Conservation (phyloP, 2,888 invertebrate genomes). For the Standfussiana lucernea region DNA sequence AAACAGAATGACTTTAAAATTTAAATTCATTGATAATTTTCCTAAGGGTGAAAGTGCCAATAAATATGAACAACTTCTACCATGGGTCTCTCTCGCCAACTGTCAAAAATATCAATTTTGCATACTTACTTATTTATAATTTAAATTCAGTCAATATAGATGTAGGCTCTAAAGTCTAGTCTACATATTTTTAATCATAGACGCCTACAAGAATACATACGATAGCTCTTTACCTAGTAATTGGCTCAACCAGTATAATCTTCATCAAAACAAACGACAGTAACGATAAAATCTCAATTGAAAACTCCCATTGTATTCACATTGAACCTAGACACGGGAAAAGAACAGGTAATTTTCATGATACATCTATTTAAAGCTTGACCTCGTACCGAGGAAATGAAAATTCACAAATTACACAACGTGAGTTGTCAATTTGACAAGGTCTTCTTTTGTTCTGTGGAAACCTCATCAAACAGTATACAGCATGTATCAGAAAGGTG, state of each 20-base stretch:
- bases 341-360: conserved; percentile 62
- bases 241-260: conserved; percentile 10
- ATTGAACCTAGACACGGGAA: conserved; percentile 38
- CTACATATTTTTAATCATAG: conserved; percentile 12
- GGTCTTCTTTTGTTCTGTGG: conserved; percentile 72
- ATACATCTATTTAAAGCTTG: conserved; percentile 57
- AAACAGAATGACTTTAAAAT: not conserved
- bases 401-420: conserved; percentile 66
- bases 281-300: conserved; percentile 53
- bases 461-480: conserved; percentile 51
- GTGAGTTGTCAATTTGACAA: conserved; percentile 70
- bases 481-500: not conserved
- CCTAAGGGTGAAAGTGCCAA: not conserved
- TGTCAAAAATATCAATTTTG: not conserved
- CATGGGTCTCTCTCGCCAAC: not conserved
- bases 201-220: conserved; percentile 15
- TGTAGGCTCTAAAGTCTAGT: not conserved
- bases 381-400: conserved; percentile 68
- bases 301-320: conserved; percentile 53
- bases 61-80: not conserved
- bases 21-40: not conserved
- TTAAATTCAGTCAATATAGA: not conserved
- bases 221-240: not conserved
- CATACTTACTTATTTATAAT: not conserved
- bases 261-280: conserved; percentile 21